Evolutionary conservation across 2,888 invertebrate species (phyloP).

Genomic region (Merodon equestris): DNA sequence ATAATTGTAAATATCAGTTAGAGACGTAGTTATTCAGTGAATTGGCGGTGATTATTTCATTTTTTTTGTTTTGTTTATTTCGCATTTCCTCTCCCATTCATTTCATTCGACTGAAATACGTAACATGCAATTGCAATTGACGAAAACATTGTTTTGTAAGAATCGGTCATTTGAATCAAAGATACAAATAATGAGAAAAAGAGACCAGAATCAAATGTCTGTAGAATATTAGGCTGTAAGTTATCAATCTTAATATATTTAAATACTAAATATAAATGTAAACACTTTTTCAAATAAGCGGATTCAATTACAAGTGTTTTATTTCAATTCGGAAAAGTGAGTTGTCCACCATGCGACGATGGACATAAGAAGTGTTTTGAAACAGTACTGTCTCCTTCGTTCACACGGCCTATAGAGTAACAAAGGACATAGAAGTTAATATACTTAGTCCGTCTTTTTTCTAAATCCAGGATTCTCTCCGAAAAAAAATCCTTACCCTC

Average conservation of each 20-base stretch:
- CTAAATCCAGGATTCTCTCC: too few relatives aligned
- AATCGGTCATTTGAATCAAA: conserved; percentile 14
- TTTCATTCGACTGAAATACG: conserved; percentile 14
- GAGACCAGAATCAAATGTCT: conserved; percentile 21
- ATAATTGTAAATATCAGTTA: conserved; percentile 7
- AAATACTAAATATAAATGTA: conserved; percentile 58
- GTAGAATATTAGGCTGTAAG: conserved; percentile 61
- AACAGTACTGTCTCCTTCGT: too few relatives aligned
- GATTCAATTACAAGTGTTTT: conserved; percentile 20
- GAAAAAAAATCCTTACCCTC: too few relatives aligned
- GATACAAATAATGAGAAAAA: background rate
- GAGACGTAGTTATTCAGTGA: conserved; percentile 1
- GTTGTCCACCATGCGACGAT: background rate
- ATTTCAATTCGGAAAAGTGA: background rate
- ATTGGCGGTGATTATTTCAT: too few relatives aligned
- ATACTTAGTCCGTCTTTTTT: too few relatives aligned
- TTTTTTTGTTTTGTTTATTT: too few relatives aligned
- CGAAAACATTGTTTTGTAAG: background rate
- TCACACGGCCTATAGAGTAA: too few relatives aligned
- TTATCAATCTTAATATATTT: conserved; percentile 56
- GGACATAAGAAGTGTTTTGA: too few relatives aligned
- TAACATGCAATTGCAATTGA: conserved; percentile 23
- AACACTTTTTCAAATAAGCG: conserved; percentile 45
- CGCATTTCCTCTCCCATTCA: background rate
- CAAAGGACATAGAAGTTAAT: too few relatives aligned